Conservation (phyloP, 2,113 vertebrate genomes). For the Eolophus roseicapilla region DNA sequence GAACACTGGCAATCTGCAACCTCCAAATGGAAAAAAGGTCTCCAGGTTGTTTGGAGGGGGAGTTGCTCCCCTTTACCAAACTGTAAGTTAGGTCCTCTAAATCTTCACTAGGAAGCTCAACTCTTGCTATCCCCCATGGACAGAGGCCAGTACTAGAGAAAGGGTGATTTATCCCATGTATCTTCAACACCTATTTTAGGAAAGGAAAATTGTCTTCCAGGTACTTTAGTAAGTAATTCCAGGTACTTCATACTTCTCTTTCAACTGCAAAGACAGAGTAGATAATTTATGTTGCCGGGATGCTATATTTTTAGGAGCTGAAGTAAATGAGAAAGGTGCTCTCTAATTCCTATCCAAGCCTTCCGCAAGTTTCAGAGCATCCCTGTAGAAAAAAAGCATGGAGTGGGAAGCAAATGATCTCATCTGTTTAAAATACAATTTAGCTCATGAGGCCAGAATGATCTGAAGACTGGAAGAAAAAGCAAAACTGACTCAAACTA, state of each 20-base stretch:
- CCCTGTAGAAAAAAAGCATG: not conserved
- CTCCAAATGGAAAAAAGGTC: not conserved
- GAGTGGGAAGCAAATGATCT: not conserved
- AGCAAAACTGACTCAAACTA: not conserved
- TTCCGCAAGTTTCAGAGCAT: not conserved
- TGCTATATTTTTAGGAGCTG: not conserved
- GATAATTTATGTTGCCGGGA: not conserved
- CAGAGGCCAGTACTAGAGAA: not conserved
- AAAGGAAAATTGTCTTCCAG: not conserved
- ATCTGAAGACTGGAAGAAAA: not conserved
- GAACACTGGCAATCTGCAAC: not conserved
- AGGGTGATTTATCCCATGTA: not conserved
- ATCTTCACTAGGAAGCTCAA: not conserved
- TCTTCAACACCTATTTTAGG: not conserved
- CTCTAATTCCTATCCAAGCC: not conserved
- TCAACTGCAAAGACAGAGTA: not conserved
- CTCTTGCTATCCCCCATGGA: fast-evolving
- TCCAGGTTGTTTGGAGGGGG: not conserved
- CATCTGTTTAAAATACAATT: not conserved
- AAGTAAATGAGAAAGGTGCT: not conserved
- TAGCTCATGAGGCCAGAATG: not conserved
- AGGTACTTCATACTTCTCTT: not conserved
- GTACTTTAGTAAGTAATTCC: not conserved
- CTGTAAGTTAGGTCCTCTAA: not conserved
- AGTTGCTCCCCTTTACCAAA: not conserved